These are phyloP conservation scores for Sitta carolinensis DNA, from an alignment of 2,797 vertebrate species.

Conservation along the genomic window DNA sequence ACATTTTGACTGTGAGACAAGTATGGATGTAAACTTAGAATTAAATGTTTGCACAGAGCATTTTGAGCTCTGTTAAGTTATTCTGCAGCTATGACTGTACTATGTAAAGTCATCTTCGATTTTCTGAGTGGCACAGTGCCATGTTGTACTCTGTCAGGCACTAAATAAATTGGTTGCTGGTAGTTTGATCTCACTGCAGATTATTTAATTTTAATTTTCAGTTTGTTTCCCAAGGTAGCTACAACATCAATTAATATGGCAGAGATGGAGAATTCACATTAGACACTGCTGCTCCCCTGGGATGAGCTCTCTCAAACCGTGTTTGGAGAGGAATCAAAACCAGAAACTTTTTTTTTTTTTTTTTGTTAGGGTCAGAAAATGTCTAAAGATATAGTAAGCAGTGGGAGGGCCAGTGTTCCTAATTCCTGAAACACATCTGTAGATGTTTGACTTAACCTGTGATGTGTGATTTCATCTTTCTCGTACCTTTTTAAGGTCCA, in stretches of 20 bases:
- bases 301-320: background rate
- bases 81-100: background rate
- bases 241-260: conserved; percentile 14
- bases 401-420: background rate
- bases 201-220: conserved; percentile 52
- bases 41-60: conserved; percentile 19
- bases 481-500: background rate
- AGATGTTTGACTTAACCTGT: background rate
- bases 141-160: background rate
- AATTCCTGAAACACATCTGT: background rate
- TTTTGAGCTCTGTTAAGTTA: conserved; percentile 9
- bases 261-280: conserved; percentile 5
- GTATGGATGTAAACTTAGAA: background rate
- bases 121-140: conserved; percentile 4
- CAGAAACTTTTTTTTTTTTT: background rate
- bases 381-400: background rate
- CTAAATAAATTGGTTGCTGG: background rate
- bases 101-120: background rate
- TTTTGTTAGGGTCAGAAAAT: background rate
- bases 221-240: conserved; percentile 31
- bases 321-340: background rate
- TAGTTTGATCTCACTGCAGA: conserved; percentile 2
- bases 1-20: conserved; percentile 23
- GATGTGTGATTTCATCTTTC: background rate
- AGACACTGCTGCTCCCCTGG: background rate